phyloP scores from a whole-genome alignment of 2,888 invertebrate genomes.

The Tipula lateralis region DNA sequence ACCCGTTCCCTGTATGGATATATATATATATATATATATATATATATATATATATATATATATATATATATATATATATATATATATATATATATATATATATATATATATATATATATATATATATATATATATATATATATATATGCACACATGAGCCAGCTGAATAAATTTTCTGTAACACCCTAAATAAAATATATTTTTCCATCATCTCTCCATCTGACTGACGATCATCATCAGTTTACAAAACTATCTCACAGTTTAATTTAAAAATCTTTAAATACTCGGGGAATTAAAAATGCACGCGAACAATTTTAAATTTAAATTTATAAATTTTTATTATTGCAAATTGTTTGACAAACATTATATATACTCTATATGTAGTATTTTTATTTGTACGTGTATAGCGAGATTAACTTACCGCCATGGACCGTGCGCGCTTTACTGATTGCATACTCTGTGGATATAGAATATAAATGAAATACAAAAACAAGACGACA shows the following conservation, averaged over 20 bases:
- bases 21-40: no score
- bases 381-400: background rate
- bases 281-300: background rate
- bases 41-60: no score
- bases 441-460: background rate
- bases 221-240: background rate
- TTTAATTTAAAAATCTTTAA: background rate
- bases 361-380: background rate
- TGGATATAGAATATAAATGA: background rate
- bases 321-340: background rate
- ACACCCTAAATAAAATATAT: background rate
- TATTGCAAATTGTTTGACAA: background rate
- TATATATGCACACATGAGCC: background rate
- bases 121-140: background rate
- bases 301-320: background rate
- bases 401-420: background rate
- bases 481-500: background rate
- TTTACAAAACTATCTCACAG: background rate
- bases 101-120: no score
- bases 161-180: background rate
- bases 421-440: background rate
- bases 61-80: no score
- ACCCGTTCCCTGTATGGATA: no score
- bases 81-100: no score
- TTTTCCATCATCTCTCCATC: background rate